Percentiles rank a stretch among this genome's conserved stretches.
Conservation (phyloP, 2,888 invertebrate species). For the Prosopocoilus inquinatus region DNA sequence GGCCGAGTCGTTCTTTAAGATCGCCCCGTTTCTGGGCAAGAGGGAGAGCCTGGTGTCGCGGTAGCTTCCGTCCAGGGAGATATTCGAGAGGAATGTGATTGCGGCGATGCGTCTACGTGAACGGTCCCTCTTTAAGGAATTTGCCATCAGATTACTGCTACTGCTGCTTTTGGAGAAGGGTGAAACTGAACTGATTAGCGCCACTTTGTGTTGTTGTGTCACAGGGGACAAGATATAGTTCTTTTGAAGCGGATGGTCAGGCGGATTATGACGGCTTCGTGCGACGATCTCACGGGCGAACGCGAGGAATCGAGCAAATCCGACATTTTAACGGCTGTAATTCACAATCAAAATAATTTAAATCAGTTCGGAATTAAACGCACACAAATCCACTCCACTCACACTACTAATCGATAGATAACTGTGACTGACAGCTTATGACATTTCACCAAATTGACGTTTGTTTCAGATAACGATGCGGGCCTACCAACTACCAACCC, state of each 20-base stretch:
- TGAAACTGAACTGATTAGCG: slow-evolving; percentile 4
- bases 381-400: too few relatives aligned
- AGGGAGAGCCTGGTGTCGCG: slow-evolving; percentile 65
- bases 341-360: too few relatives aligned
- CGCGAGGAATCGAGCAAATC: too few relatives aligned
- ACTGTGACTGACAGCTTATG: too few relatives aligned
- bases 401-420: too few relatives aligned
- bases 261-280: too few relatives aligned
- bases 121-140: slow-evolving; percentile 58
- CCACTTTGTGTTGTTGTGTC: slow-evolving; percentile 16
- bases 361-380: too few relatives aligned
- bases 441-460: too few relatives aligned
- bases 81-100: slow-evolving; percentile 91
- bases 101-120: slow-evolving; percentile 87
- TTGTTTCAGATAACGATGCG: too few relatives aligned
- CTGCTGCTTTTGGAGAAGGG: slow-evolving; percentile 5
- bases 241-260: slow-evolving; percentile 19
- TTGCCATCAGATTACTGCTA: slow-evolving; percentile 49
- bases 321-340: too few relatives aligned
- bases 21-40: slow-evolving; percentile 49
- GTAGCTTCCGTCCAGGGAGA: slow-evolving; percentile 89
- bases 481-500: too few relatives aligned
- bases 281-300: too few relatives aligned
- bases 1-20: slow-evolving; percentile 34
- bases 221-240: slow-evolving; percentile 21